Base-by-base conservation (phyloP, 1,140 invertebrate species). In the Platorchestia sp. region DNA sequence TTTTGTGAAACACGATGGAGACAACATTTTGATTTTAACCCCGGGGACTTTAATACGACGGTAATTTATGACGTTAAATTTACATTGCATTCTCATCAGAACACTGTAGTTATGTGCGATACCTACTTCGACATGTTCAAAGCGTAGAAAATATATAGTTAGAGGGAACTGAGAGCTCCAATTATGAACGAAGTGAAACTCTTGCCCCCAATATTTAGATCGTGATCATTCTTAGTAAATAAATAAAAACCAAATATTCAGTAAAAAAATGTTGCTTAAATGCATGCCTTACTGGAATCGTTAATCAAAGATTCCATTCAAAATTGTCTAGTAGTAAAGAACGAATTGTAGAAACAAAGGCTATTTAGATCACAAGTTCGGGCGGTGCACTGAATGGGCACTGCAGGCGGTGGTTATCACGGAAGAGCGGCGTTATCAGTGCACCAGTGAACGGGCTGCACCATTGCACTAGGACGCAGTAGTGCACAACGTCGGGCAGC, bases 391-490 rank as follows among this genome's bases (percentile, higher is more conserved):
- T 41, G 43, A 89, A 89, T 0, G 42, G 87, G n/a, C 87, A 89
- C 91, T 93, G 91, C 91, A 93, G 43, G 36, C 43, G 44, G 44
- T 36, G 44, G 3, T 40, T 93, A 93, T 93, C 91, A 89, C 87
- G 91, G 36, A 93, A 45, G 91, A 93, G 91, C 5, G 6, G 43
- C 45, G 91, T 93, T 93, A 93, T 93, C 91, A 44, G 43, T 93
- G 45, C 43, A 45, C 41, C 91, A 93, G 41, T 44, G 43, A 47
- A 42, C 91, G 47, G 43, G 91, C 45, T 93, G 91, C 91, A 93
- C 43, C 40, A 93, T 47, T 93, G 91, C 91, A 93, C 91, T 93
- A 44, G 91, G 45, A 16, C 91, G 47, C 6, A 19, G 43, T 44
- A 47, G 91, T 93, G 91, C 91, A 93, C 91, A 45, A 40, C 16